phyloP scores from a whole-genome alignment of 2,888 invertebrate species.

The Nudaria mundana region DNA sequence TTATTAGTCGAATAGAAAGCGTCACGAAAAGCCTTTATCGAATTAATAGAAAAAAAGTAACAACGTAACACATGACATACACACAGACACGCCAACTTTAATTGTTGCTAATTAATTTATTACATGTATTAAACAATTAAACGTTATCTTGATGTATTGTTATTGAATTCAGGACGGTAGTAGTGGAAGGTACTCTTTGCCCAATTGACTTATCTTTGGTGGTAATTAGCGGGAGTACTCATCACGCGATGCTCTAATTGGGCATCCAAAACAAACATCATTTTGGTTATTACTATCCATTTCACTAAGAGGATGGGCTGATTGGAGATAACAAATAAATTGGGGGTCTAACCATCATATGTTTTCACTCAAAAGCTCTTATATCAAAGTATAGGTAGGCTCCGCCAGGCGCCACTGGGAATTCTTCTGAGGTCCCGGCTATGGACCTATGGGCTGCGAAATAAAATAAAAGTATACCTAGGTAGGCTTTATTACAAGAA shows the following conservation, averaged over 20 bases:
- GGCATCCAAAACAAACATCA: constrained; percentile 48
- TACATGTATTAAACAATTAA: constrained; percentile 80
- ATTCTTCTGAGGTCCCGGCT: no score
- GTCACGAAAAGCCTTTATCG: constrained; percentile 53
- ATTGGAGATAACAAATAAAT: constrained; percentile 29
- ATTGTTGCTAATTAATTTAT: constrained; percentile 79
- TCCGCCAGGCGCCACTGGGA: no score
- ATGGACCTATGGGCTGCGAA: no score
- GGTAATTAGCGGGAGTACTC: constrained; percentile 67
- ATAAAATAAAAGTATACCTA: no score
- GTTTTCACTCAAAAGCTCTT: no score
- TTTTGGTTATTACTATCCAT: constrained; percentile 46
- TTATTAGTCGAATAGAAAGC: constrained; percentile 38
- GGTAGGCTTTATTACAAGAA: no score
- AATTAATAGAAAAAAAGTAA: constrained; percentile 49
- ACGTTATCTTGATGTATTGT: constrained; percentile 73
- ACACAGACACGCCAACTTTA: constrained; percentile 67
- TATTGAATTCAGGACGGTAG: constrained; percentile 67
- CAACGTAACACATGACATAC: constrained; percentile 55
- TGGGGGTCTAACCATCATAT: no score
- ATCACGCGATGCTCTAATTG: constrained; percentile 73
- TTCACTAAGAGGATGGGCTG: constrained; percentile 28
- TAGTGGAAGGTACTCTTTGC: constrained; percentile 50
- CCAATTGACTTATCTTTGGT: constrained; percentile 77
- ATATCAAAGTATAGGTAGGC: no score